phyloP scores from a whole-genome alignment of 2,888 invertebrate species.

The Hybos culiciformis region DNA sequence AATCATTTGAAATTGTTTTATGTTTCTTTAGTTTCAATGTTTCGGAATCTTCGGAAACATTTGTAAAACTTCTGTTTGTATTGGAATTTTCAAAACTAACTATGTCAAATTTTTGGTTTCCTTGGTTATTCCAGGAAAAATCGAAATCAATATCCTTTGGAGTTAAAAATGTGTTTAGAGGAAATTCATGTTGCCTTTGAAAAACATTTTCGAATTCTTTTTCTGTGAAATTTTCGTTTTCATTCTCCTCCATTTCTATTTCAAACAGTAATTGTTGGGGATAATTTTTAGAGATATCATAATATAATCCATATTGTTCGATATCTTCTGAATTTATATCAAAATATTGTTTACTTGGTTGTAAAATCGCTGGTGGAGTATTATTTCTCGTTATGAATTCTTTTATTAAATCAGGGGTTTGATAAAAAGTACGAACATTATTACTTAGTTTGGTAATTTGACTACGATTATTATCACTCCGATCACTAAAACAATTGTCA shows the following conservation, averaged over 20 bases:
- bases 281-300: constrained; percentile 26
- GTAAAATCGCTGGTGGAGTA: constrained; percentile 15
- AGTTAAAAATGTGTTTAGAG: neutral
- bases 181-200: too few relatives aligned
- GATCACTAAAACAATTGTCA: too few relatives aligned
- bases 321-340: neutral
- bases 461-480: too few relatives aligned
- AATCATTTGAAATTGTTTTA: neutral
- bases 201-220: too few relatives aligned
- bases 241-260: constrained; percentile 26
- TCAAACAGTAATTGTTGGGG: constrained; percentile 34
- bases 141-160: neutral
- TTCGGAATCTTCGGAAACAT: neutral
- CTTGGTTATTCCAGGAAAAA: too few relatives aligned
- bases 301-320: constrained; percentile 1
- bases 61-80: neutral
- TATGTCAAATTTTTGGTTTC: too few relatives aligned
- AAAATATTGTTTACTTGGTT: constrained; percentile 10
- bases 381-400: constrained; percentile 15
- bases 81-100: neutral
- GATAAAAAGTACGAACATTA: too few relatives aligned
- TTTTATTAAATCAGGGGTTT: constrained; percentile 16
- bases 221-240: too few relatives aligned
- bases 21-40: neutral
- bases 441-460: too few relatives aligned